Percentiles rank a stretch among this genome's conserved stretches.
Evolutionary conservation across 2,888 invertebrate species (phyloP).

Genomic region (Drosophila recens): DNA sequence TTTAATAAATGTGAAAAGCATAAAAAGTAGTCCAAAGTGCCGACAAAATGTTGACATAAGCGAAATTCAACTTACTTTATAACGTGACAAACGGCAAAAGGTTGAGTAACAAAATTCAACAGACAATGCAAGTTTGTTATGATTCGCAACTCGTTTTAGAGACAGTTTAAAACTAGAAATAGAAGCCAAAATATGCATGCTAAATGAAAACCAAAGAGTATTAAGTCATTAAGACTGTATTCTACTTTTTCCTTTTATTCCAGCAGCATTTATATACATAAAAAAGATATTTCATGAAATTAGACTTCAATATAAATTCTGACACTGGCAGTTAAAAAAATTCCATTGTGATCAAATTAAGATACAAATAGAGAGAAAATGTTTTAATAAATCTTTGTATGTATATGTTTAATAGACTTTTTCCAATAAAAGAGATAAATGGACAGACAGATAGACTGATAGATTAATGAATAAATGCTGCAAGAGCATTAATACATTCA

Average conservation of each 20-base stretch:
- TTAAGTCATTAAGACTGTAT: background rate
- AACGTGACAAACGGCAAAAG: constrained; percentile 2
- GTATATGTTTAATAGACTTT: background rate
- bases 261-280: background rate
- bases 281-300: background rate
- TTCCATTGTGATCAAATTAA: background rate
- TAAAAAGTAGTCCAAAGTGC: constrained; percentile 36
- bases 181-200: background rate
- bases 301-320: background rate
- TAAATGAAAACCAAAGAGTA: background rate
- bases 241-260: too few relatives aligned
- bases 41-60: constrained; percentile 29
- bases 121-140: constrained; percentile 26
- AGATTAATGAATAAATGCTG: background rate
- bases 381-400: background rate
- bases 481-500: background rate
- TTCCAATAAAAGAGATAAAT: background rate
- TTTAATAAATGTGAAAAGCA: constrained; percentile 33
- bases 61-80: constrained; percentile 41
- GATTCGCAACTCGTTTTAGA: constrained; percentile 30
- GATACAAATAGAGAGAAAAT: background rate
- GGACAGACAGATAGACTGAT: background rate
- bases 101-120: background rate
- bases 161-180: constrained; percentile 6
- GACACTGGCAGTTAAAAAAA: background rate